phyloP scores from a whole-genome alignment of 2,113 vertebrate genomes.

The Trematocara nigrifrons region DNA sequence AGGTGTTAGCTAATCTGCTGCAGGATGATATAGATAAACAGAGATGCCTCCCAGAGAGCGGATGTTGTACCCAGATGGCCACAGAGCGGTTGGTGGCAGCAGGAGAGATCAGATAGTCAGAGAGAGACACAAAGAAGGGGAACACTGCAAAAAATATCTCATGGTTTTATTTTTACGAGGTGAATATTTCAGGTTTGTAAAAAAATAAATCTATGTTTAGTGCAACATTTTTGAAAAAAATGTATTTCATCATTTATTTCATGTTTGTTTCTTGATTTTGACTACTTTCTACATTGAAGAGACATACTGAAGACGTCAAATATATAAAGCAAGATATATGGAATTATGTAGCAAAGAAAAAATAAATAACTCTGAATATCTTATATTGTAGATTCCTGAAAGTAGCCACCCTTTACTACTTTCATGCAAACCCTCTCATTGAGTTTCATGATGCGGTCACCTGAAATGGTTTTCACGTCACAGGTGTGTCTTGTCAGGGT shows the following conservation, averaged over 20 bases:
- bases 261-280: neutral
- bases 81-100: constrained; percentile 22
- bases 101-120: neutral
- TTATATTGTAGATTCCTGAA: neutral
- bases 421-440: neutral
- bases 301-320: neutral
- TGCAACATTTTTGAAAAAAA: neutral
- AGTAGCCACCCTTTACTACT: neutral
- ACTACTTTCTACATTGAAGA: neutral
- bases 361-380: neutral
- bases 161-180: neutral
- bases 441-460: neutral
- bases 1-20: constrained; percentile 37
- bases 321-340: neutral
- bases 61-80: constrained; percentile 55
- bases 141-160: neutral
- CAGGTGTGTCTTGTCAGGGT: neutral
- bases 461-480: neutral
- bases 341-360: neutral
- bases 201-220: neutral
- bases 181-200: neutral
- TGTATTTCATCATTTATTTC: neutral
- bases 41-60: constrained; percentile 44
- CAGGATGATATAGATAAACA: constrained; percentile 58
- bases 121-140: neutral